A percentile compares a stretch with the other conserved stretches of the same genome.
Evolutionary conservation across 1,140 invertebrate genomes (phyloP).

Genomic region (Saccostrea glomerata): DNA sequence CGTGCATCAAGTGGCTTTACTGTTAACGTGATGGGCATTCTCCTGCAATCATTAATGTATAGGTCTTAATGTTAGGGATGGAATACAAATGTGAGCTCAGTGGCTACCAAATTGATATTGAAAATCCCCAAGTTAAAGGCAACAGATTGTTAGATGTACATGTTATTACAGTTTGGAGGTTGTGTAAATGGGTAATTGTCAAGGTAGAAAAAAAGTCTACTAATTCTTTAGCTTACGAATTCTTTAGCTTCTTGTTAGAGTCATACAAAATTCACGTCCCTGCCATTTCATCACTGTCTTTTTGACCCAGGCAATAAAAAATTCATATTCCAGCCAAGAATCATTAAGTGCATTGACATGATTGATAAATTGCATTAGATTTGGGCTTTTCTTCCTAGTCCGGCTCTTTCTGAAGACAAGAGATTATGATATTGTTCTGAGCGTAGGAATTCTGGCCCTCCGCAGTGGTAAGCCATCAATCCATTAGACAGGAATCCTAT

Average conservation of each 20-base stretch:
- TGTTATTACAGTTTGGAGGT: background rate
- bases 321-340: constrained; percentile 24
- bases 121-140: background rate
- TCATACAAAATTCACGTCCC: background rate
- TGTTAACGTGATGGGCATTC: constrained; percentile 21
- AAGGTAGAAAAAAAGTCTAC: background rate
- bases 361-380: constrained; percentile 37
- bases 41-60: constrained; percentile 15
- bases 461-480: background rate
- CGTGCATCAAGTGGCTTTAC: constrained; percentile 23
- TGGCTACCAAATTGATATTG: constrained; percentile 13
- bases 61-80: background rate
- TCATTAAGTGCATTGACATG: constrained; percentile 11
- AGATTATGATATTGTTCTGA: constrained; percentile 34
- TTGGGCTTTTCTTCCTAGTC: constrained; percentile 19
- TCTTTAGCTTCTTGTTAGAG: background rate
- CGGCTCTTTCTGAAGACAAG: constrained; percentile 27
- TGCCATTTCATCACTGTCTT: background rate
- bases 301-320: constrained; percentile 30
- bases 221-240: background rate
- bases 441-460: constrained; percentile 5
- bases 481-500: constrained; percentile 24
- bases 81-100: background rate
- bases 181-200: background rate
- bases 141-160: background rate